Base-by-base conservation (phyloP, 2,888 invertebrate species). In the Mermis nigrescens region DNA sequence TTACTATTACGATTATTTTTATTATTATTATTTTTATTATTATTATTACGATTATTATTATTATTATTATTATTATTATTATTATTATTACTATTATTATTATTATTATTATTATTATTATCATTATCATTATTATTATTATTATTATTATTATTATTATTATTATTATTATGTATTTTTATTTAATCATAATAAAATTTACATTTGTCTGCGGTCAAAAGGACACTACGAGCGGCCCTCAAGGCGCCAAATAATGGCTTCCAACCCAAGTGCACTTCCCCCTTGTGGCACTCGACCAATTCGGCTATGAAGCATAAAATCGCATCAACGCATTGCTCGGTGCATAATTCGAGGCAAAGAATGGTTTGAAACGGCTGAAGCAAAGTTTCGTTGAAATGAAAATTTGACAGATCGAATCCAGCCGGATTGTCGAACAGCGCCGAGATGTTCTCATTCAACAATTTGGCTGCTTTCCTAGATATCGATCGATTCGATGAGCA, bases 231-330 rank as follows among this genome's bases (percentile, higher is more conserved):
- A 0, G 91, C 89, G 52, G 89, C 88, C 26, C 90, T 81, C 51
- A 95, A 75, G 0, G 92, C 90, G 15, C 90, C 90, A 71, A 95
- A 95, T 1, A 95, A 76, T 0, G 94, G 89, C 58, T 92, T 79
- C 94, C 94, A 95, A 0, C 94, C 94, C 0, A 90, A 91, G 65
- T 86, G 82, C 48, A 94, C 89, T 77, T 92, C 90, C 62, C 85
- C 84, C 66, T 88, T 80, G 73, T 88, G 90, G 0, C 87, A 87
- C 74, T 92, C 91, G 0, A 95, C 92, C 68, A 94, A 87, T 75
- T 91, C 91, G 73, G 91, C 91, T 55, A 94, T 82, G 66, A 89
- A 90, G 58, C 88, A 86, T 52, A 94, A 87, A 67, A 95, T 89
- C 84, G 88, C 76, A 68, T 80, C 80, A 78, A 90, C 89, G 46